phyloP scores from a whole-genome alignment of 1,140 invertebrate genomes.

The Polyergus mexicanus region DNA sequence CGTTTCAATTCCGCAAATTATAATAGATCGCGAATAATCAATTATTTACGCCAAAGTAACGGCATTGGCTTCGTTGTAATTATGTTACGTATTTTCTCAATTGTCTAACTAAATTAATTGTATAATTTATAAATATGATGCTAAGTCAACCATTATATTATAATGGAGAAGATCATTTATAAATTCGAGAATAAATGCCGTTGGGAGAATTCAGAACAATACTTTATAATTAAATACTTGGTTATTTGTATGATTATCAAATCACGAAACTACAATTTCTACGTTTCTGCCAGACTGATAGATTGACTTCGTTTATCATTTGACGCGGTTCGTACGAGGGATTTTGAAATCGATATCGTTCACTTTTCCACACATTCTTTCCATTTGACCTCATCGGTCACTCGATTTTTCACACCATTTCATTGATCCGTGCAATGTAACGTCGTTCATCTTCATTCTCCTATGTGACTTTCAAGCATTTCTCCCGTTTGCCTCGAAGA shows the following conservation, averaged over 20 bases:
- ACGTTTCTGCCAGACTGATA: neutral
- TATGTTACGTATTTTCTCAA: constrained; percentile 28
- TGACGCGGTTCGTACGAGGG: constrained; percentile 3
- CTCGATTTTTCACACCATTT: constrained; percentile 56
- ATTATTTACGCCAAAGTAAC: constrained; percentile 20
- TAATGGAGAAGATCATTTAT: constrained; percentile 14
- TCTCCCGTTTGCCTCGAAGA: constrained; percentile 14
- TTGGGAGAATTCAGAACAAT: neutral
- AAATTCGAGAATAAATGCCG: constrained; percentile 24
- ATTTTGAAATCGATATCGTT: constrained; percentile 30
- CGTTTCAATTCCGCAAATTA: constrained; percentile 31
- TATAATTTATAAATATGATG: constrained; percentile 46
- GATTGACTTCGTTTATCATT: constrained; percentile 29
- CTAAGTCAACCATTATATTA: constrained; percentile 15
- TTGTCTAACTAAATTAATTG: constrained; percentile 23
- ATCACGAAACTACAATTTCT: neutral
- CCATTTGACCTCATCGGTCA: constrained; percentile 37
- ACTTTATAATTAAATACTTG: neutral
- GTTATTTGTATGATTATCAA: neutral
- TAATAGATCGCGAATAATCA: constrained; percentile 41
- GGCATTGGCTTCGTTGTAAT: neutral
- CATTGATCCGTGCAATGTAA: constrained; percentile 47
- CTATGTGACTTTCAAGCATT: constrained; percentile 50
- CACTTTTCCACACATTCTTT: constrained; percentile 23
- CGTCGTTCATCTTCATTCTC: constrained; percentile 56